These are phyloP conservation scores for Parazoanthus darwini DNA, from an alignment of 92 coral and sea anemone species.

Conservation along the genomic window DNA sequence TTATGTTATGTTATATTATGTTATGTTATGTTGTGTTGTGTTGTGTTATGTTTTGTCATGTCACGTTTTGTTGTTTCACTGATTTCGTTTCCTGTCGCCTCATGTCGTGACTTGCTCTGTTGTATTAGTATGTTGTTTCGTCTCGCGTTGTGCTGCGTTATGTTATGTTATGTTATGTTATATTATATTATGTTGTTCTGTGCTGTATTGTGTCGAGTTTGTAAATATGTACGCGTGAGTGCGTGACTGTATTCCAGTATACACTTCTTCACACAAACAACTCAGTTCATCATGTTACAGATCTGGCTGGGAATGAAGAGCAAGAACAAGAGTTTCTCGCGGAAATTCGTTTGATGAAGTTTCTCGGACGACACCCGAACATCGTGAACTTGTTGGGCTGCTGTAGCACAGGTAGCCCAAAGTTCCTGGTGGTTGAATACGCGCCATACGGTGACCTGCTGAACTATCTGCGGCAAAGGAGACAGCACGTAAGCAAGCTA, in stretches of 20 bases:
- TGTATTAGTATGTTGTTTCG: too few species aligned
- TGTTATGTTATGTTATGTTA: too few species aligned
- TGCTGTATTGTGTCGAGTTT: background rate
- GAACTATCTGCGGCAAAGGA: slow-evolving; percentile 19
- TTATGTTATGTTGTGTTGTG: background rate
- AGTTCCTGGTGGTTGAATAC: slow-evolving; percentile 30
- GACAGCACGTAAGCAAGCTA: slow-evolving; percentile 10
- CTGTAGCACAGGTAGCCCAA: slow-evolving; percentile 33
- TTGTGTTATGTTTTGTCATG: background rate
- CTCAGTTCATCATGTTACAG: background rate
- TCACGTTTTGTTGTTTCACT: too few species aligned
- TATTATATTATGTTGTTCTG: too few species aligned
- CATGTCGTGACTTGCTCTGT: background rate
- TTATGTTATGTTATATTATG: background rate
- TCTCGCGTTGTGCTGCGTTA: too few species aligned
- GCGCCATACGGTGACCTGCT: slow-evolving; percentile 31
- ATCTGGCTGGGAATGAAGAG: slow-evolving; percentile 6
- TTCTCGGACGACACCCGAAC: slow-evolving; percentile 27
- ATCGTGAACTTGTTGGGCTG: slow-evolving; percentile 26
- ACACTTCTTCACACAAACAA: background rate
- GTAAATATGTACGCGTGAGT: background rate
- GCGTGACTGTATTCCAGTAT: background rate
- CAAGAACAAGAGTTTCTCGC: slow-evolving; percentile 24
- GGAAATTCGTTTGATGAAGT: slow-evolving; percentile 32
- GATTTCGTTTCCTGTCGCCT: background rate